phyloP scores from a whole-genome alignment of 2,888 invertebrate species.

The Caenorhabditis drosophilae region DNA sequence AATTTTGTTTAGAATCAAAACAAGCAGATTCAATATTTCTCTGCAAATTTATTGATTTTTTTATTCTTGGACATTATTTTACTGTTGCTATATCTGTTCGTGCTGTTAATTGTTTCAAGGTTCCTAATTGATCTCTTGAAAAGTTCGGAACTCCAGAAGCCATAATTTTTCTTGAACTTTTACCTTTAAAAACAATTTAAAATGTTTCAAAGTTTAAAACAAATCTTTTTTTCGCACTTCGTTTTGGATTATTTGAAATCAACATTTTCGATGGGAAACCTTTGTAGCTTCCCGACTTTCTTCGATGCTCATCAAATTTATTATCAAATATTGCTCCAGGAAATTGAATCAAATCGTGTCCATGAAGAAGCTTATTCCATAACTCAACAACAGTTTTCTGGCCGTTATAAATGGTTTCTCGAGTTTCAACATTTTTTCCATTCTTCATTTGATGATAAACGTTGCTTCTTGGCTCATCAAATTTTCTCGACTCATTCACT shows the following conservation, averaged over 20 bases:
- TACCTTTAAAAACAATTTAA: neutral
- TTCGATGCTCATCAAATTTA: slow-evolving; percentile 17
- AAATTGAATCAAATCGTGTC: slow-evolving; percentile 27
- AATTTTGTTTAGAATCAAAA: slow-evolving; percentile 16
- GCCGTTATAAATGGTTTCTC: slow-evolving; percentile 11
- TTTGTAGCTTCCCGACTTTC: neutral
- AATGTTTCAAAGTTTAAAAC: no score
- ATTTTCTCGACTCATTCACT: slow-evolving; percentile 6
- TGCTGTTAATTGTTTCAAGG: no score
- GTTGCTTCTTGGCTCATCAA: neutral
- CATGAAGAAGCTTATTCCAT: slow-evolving; percentile 18
- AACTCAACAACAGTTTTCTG: slow-evolving; percentile 17
- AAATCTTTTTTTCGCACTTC: no score
- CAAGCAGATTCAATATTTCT: slow-evolving; percentile 33
- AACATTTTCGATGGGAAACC: slow-evolving; percentile 19
- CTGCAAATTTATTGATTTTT: no score
- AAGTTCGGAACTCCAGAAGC: no score
- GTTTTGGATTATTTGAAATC: slow-evolving; percentile 6
- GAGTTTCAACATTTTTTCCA: slow-evolving; percentile 13
- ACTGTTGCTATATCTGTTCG: no score
- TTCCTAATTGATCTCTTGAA: no score
- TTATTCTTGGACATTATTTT: neutral
- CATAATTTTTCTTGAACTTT: neutral
- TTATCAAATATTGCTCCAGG: slow-evolving; percentile 33
- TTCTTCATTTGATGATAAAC: neutral